phyloP scores from a whole-genome alignment of 2,888 invertebrate species.

The Drosophila phalerata region DNA sequence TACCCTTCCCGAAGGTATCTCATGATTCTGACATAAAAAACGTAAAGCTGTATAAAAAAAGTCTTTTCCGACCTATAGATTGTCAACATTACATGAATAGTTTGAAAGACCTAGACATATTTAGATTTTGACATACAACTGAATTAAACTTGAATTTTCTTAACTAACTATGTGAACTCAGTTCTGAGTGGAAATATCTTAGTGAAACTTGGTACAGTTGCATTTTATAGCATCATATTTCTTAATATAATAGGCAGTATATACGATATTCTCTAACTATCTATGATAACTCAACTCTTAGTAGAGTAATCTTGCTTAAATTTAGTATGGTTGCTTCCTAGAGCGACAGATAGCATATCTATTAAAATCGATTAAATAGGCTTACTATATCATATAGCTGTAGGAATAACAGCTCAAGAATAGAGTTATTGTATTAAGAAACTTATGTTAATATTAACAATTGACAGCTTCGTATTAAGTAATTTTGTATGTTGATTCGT shows the following conservation, averaged over 20 bases:
- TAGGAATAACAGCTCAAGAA: neutral
- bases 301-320: neutral
- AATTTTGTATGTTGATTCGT: no score
- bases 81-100: no score
- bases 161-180: conserved; percentile 1
- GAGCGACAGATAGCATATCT: neutral
- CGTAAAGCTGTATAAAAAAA: neutral
- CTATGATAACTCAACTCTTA: neutral
- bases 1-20: neutral
- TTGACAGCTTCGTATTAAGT: neutral
- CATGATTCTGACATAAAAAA: neutral
- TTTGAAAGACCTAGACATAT: neutral
- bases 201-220: neutral
- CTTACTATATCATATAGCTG: neutral
- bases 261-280: neutral
- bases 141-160: no score
- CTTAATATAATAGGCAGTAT: neutral
- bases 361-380: neutral
- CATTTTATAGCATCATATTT: neutral
- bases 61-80: neutral
- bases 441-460: no score
- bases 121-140: no score
- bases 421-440: neutral
- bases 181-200: neutral
- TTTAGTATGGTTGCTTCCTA: neutral